phyloP scores from a whole-genome alignment of 2,888 invertebrate species.

The Drosophila kokeensis region DNA sequence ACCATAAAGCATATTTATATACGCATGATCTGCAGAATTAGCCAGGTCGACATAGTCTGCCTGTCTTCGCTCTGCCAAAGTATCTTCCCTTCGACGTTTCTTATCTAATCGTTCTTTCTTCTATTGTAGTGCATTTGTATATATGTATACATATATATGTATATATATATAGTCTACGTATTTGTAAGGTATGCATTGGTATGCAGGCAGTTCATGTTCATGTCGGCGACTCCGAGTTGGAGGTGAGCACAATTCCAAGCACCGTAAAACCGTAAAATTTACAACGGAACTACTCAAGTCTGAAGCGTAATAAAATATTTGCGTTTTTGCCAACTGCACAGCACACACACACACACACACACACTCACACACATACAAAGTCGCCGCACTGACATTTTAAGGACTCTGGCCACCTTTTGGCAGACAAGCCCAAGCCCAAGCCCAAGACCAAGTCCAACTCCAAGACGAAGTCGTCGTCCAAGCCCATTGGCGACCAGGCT shows the following conservation, averaged over 20 bases:
- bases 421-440: constrained; percentile 39
- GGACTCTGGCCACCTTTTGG: constrained; percentile 51
- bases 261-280: constrained; percentile 81
- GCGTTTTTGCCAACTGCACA: constrained; percentile 71
- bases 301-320: constrained; percentile 82
- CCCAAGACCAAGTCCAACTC: constrained; percentile 23
- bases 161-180: constrained; percentile 24
- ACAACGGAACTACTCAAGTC: constrained; percentile 81
- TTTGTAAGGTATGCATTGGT: constrained; percentile 29
- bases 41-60: background rate
- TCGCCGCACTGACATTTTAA: constrained; percentile 63
- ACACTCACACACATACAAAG: constrained; percentile 11
- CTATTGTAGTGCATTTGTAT: background rate
- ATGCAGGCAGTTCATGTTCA: constrained; percentile 45
- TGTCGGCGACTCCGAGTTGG: constrained; percentile 21
- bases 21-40: background rate
- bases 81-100: background rate
- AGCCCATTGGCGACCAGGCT: constrained; percentile 47
- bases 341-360: constrained; percentile 41
- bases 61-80: background rate
- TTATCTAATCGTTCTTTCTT: background rate
- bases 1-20: background rate
- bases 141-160: constrained; percentile 13
- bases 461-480: constrained; percentile 30
- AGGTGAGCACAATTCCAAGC: constrained; percentile 62